Evolutionary conservation across 1,140 invertebrate genomes (phyloP).

Genomic region (Ericerus pela): DNA sequence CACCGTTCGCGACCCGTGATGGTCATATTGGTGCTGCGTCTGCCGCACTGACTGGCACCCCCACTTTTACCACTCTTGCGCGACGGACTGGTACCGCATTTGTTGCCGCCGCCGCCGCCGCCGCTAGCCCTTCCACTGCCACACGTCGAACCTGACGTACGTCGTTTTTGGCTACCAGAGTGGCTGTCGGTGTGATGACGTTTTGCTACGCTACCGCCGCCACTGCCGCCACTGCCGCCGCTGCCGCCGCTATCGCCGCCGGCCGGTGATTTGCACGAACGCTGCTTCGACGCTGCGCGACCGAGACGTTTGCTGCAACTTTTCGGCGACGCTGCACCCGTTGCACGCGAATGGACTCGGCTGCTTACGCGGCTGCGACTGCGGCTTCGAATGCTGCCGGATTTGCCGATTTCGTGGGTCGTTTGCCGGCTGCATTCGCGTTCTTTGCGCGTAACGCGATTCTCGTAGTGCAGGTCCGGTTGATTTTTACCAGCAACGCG

Average conservation of each 20-base stretch:
- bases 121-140: not conserved
- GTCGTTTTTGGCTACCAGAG: too few relatives aligned
- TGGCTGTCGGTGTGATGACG: not conserved
- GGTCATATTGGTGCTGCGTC: not conserved
- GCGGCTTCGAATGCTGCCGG: too few relatives aligned
- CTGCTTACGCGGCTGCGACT: not conserved
- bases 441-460: too few relatives aligned
- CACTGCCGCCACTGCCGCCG: too few relatives aligned
- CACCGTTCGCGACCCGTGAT: not conserved
- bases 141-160: too few relatives aligned
- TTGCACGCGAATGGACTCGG: not conserved
- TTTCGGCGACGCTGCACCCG: not conserved
- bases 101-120: not conserved
- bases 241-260: not conserved
- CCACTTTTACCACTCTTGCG: not conserved
- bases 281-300: too few relatives aligned
- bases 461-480: too few relatives aligned
- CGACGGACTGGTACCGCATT: not conserved
- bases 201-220: not conserved
- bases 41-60: not conserved
- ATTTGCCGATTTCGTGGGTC: too few relatives aligned
- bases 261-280: not conserved
- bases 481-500: too few relatives aligned
- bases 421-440: too few relatives aligned
- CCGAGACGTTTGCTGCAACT: too few relatives aligned